Evolutionary conservation across 2,888 invertebrate species (phyloP).

Genomic region (Lasius platythorax): DNA sequence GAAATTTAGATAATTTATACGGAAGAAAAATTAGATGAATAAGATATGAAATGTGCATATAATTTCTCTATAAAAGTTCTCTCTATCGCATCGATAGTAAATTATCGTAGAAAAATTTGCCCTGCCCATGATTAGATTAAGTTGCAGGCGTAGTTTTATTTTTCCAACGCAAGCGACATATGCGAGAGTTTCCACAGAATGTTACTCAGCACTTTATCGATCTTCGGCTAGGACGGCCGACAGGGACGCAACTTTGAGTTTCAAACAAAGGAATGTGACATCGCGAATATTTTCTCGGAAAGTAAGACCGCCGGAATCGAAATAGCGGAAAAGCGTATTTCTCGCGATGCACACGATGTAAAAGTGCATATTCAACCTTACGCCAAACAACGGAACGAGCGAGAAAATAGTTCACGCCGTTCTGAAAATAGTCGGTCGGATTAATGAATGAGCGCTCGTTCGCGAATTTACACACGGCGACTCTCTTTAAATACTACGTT

Average conservation of each 20-base stretch:
- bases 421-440: constrained; percentile 20
- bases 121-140: neutral
- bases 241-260: constrained; percentile 62
- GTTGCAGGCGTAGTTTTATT: constrained; percentile 2
- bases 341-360: neutral
- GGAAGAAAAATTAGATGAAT: neutral
- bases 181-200: constrained; percentile 47
- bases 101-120: constrained; percentile 34
- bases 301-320: constrained; percentile 61
- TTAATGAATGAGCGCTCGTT: constrained; percentile 33
- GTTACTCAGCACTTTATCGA: constrained; percentile 61
- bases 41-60: neutral
- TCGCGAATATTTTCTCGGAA: constrained; percentile 45
- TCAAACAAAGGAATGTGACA: constrained; percentile 63
- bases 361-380: constrained; percentile 3
- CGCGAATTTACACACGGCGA: neutral
- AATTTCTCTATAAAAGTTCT: neutral
- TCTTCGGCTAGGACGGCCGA: constrained; percentile 48
- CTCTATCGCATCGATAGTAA: neutral
- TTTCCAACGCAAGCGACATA: constrained; percentile 33
- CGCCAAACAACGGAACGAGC: neutral
- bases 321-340: constrained; percentile 40
- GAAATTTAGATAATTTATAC: neutral
- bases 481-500: neutral
- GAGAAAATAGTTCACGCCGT: constrained; percentile 2